Percentiles rank a stretch among this genome's conserved stretches.
phyloP scores from a whole-genome alignment of 2,797 vertebrate species.

The Hippocampus kuda region DNA sequence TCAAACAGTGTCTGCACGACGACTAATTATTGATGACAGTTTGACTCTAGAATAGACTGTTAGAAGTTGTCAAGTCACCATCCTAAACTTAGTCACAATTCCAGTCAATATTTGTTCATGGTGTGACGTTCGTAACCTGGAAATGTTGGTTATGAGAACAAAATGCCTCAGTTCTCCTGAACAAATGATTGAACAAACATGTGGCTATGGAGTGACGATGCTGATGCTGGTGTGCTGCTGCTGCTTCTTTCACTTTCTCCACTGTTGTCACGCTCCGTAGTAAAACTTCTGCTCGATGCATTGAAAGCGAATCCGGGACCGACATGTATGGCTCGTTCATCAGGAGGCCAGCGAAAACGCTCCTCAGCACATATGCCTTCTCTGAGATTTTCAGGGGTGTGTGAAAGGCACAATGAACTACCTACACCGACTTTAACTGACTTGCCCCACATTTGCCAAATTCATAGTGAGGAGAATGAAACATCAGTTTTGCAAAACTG shows the following conservation, averaged over 20 bases:
- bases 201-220: not conserved
- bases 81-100: not conserved
- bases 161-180: not conserved
- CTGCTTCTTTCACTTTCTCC: not conserved
- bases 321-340: not conserved
- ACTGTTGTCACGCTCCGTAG: not conserved
- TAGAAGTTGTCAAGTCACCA: not conserved
- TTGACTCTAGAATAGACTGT: not conserved
- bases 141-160: not conserved
- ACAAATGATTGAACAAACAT: not conserved
- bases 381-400: not conserved
- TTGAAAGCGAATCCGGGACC: not conserved
- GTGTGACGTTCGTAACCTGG: not conserved
- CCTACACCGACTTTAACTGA: conserved; percentile 1
- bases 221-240: not conserved
- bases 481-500: conserved; percentile 7
- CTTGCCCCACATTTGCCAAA: conserved; percentile 31
- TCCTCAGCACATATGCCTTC: not conserved
- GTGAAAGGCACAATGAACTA: conserved; percentile 10
- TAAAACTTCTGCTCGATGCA: not conserved
- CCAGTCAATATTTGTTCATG: not conserved
- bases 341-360: not conserved
- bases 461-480: conserved; percentile 18
- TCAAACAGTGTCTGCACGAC: not conserved
- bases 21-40: not conserved